Base-by-base conservation (phyloP, 2,797 vertebrate species). In the Platyrinchus mystaceus region DNA sequence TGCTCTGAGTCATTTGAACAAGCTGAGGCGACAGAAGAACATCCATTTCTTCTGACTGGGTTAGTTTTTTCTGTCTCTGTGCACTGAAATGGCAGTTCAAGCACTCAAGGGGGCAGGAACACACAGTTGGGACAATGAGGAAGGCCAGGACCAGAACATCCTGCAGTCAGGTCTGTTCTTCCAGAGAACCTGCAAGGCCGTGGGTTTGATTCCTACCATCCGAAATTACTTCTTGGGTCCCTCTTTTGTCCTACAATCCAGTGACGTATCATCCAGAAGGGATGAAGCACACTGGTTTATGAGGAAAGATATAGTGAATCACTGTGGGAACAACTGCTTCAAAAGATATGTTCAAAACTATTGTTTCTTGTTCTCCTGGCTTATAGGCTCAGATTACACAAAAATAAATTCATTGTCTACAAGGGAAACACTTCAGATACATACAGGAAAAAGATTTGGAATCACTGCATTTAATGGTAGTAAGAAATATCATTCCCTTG, bases 1-100 rank as follows among this genome's bases (percentile, higher is more conserved):
- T 69, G 37, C 86, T 80, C 88, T 95, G 94, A 93, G 67, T 92
- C 95, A 94, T 52, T 84, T n/a, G 41, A 64, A 32, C 36, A 55
- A 56, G 39, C 36, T 28, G 36, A 53, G 58, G 56, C 5, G 9
- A 41, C 52, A 88, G 23, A 81, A 63, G n/a, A 93, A 60, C 53
- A 58, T 21, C 71, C 53, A 46, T n/a, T 88, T 91, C 75, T 91
- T 69, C 85, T 1, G 1, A 14, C 34, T n/a, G 44, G n/a, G 26
- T 76, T 55, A 17, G 3, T 36, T 85, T 86, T 90, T 56, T 39
- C 39, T 70, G n/a, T 27, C 60, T 82, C 28, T 77, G 30, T 67
- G 56, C 0, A 1, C 64, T 60, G 69, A 77, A 94, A 67, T n/a
- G 32, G 39, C 67, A 52, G 22, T 2, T 47, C 55, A 52, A n/a